These are phyloP conservation scores for Callosobruchus maculatus DNA, from an alignment of 2,888 invertebrate species.

Conservation along the genomic window DNA sequence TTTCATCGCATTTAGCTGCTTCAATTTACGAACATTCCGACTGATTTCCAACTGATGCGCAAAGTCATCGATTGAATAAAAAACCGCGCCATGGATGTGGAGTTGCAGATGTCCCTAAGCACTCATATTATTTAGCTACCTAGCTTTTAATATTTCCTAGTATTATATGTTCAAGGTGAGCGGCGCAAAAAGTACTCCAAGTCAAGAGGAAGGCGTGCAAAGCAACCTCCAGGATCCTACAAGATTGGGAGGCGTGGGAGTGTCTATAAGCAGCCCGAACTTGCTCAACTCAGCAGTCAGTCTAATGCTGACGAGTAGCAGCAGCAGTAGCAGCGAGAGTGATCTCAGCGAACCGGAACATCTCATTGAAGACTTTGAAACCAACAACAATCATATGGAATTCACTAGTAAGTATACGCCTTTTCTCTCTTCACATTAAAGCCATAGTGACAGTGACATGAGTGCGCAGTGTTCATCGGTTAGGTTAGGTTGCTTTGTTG, in stretches of 20 bases:
- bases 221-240: slow-evolving; percentile 15
- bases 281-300: slow-evolving; percentile 43
- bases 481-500: too few species aligned
- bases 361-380: slow-evolving; percentile 57
- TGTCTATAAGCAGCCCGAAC: slow-evolving; percentile 47
- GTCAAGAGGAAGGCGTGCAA: slow-evolving; percentile 13
- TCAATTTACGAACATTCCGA: too few species aligned
- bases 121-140: neutral
- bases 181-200: neutral
- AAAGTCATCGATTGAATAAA: too few species aligned
- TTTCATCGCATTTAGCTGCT: too few species aligned
- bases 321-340: slow-evolving; percentile 45
- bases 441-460: too few species aligned
- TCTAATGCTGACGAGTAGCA: slow-evolving; percentile 50
- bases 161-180: slow-evolving; percentile 1
- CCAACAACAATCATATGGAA: slow-evolving; percentile 45
- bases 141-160: neutral
- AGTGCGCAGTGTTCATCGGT: too few species aligned
- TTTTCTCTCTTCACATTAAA: too few species aligned
- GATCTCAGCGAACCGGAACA: slow-evolving; percentile 63
- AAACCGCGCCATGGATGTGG: too few species aligned
- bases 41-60: too few species aligned
- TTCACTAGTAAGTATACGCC: neutral
- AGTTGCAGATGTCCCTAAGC: too few species aligned
- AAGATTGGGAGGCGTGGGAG: slow-evolving; percentile 35